phyloP scores from a whole-genome alignment of 1,140 invertebrate genomes.

The Listronotus bonariensis region DNA sequence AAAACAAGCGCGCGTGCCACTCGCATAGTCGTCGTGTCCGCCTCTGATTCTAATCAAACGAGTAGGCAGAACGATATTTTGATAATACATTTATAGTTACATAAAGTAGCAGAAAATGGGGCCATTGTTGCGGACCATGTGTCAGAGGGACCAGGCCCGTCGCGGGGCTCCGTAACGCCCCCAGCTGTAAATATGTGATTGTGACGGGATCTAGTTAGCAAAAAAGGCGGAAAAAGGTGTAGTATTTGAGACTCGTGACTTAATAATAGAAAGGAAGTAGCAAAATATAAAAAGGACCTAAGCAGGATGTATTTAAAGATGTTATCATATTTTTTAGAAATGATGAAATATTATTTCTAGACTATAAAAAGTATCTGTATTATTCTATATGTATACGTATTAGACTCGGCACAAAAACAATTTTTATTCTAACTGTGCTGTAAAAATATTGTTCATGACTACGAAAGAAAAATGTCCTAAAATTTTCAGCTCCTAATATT shows the following conservation, averaged over 20 bases:
- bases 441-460: too few relatives aligned
- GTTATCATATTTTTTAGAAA: too few relatives aligned
- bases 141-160: slow-evolving; percentile 18
- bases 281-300: too few relatives aligned
- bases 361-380: too few relatives aligned
- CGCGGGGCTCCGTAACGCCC: slow-evolving; percentile 16
- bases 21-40: background rate
- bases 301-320: too few relatives aligned
- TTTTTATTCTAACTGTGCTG: too few relatives aligned
- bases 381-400: too few relatives aligned
- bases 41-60: slow-evolving; percentile 16
- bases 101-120: slow-evolving; percentile 28
- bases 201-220: slow-evolving; percentile 7
- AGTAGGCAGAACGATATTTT: slow-evolving; percentile 16
- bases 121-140: slow-evolving; percentile 28
- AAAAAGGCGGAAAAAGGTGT: slow-evolving; percentile 22
- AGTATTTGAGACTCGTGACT: slow-evolving; percentile 27
- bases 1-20: slow-evolving; percentile 34
- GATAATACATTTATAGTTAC: slow-evolving; percentile 34
- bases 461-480: too few relatives aligned
- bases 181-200: slow-evolving; percentile 21
- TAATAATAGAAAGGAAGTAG: slow-evolving; percentile 34
- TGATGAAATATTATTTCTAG: too few relatives aligned
- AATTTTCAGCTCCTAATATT: too few relatives aligned
- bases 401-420: too few relatives aligned